phyloP scores from a whole-genome alignment of 2,888 invertebrate genomes.

The Hermaeophaga mercurialis region DNA sequence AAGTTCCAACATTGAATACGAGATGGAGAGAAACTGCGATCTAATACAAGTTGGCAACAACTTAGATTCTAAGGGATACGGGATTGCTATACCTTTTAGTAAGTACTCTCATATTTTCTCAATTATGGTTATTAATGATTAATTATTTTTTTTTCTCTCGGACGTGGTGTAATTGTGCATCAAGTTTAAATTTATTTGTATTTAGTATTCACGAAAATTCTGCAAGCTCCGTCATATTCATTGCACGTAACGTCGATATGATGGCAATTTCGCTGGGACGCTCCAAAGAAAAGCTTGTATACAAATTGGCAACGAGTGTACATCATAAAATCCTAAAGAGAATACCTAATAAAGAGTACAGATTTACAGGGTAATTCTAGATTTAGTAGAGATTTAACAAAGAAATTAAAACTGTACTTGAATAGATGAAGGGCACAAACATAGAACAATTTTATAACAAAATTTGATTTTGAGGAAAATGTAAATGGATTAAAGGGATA shows the following conservation, averaged over 20 bases:
- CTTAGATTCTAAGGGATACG: slow-evolving; percentile 91
- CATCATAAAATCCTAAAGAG: neutral
- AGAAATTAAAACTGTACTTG: too few species aligned
- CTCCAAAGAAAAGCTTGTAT: neutral
- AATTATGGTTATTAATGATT: too few species aligned
- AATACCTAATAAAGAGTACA: neutral
- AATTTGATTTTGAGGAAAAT: too few species aligned
- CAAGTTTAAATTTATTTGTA: too few species aligned
- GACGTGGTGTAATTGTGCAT: too few species aligned
- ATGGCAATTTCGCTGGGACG: neutral
- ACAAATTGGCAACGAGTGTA: neutral
- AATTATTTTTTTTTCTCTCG: neutral
- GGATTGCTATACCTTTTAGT: slow-evolving; percentile 91
- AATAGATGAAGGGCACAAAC: too few species aligned
- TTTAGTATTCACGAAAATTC: slow-evolving; percentile 10
- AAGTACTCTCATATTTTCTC: too few species aligned
- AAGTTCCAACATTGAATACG: slow-evolving; percentile 92
- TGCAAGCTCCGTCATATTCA: slow-evolving; percentile 1
- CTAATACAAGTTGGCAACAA: slow-evolving; percentile 77
- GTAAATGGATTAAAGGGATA: too few species aligned
- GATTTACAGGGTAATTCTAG: too few species aligned
- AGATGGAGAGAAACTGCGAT: slow-evolving; percentile 82
- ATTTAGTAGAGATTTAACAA: too few species aligned
- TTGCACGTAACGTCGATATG: slow-evolving; percentile 9
- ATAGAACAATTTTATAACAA: too few species aligned